Evolutionary conservation across 2,888 invertebrate species (phyloP).

Genomic region (Abscondita cerata): DNA sequence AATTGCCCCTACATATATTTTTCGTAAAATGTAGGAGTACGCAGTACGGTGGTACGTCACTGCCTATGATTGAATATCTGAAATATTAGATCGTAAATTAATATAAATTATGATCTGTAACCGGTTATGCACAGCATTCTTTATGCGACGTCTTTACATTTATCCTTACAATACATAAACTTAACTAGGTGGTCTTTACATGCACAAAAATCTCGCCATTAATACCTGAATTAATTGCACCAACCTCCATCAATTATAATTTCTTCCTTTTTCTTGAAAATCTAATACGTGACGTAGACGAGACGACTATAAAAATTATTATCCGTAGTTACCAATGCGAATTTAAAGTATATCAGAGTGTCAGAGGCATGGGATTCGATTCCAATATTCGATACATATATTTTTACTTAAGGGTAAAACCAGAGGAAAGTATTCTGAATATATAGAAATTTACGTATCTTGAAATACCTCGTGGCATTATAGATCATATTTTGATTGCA

Average conservation of each 20-base stretch:
- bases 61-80: slow-evolving; percentile 42
- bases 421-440: slow-evolving; percentile 51
- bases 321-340: slow-evolving; percentile 56
- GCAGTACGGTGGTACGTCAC: slow-evolving; percentile 15
- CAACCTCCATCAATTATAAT: neutral
- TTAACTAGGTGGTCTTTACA: slow-evolving; percentile 27
- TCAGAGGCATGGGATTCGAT: slow-evolving; percentile 56
- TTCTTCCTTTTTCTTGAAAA: neutral
- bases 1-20: neutral
- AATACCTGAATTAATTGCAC: slow-evolving; percentile 12
- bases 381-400: slow-evolving; percentile 60
- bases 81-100: slow-evolving; percentile 43
- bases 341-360: slow-evolving; percentile 59
- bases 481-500: slow-evolving; percentile 58
- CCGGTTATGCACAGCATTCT: slow-evolving; percentile 29
- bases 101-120: slow-evolving; percentile 42
- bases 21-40: neutral
- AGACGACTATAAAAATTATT: slow-evolving; percentile 47
- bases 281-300: slow-evolving; percentile 41
- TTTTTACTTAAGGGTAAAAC: slow-evolving; percentile 59
- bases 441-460: slow-evolving; percentile 59
- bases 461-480: slow-evolving; percentile 56
- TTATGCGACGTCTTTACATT: slow-evolving; percentile 20
- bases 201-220: neutral
- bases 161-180: slow-evolving; percentile 19